These are phyloP conservation scores for Panagrolaimus sp. DNA, from an alignment of 1,140 invertebrate genomes.

Conservation along the genomic window DNA sequence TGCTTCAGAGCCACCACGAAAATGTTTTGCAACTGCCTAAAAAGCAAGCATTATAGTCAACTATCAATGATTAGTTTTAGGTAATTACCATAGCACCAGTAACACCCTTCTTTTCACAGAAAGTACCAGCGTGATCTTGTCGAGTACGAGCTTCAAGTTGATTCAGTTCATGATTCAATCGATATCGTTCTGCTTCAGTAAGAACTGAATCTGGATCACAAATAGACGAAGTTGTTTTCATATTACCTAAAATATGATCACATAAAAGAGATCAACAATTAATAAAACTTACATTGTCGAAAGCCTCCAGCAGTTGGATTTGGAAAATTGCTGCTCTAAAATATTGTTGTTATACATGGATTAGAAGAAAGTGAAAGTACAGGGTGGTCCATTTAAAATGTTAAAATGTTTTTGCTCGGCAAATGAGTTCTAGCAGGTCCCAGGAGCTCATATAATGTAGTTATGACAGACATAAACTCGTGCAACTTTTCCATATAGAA, in stretches of 20 bases:
- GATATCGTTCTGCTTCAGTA: constrained; percentile 43
- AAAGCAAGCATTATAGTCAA: too few species aligned
- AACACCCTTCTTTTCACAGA: constrained; percentile 55
- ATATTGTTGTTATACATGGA: too few species aligned
- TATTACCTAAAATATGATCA: constrained; percentile 36
- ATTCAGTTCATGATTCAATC: constrained; percentile 51
- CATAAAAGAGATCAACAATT: too few species aligned
- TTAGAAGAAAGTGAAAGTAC: too few species aligned
- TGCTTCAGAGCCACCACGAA: constrained; percentile 45
- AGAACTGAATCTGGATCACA: constrained; percentile 54
- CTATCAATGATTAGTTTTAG: too few species aligned
- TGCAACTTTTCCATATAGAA: too few species aligned
- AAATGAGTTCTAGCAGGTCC: too few species aligned
- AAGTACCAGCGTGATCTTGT: constrained; percentile 41
- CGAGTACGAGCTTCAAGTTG: constrained; percentile 46
- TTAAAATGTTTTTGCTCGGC: too few species aligned
- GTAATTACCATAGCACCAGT: constrained; percentile 49
- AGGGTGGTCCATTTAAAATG: too few species aligned
- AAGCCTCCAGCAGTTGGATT: constrained; percentile 7
- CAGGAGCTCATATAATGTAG: too few species aligned
- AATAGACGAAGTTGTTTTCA: constrained; percentile 44
- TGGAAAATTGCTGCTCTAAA: neutral
- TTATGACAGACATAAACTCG: too few species aligned
- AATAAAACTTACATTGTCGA: neutral
- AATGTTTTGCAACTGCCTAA: constrained; percentile 47